Conservation (phyloP, 1,140 invertebrate genomes). For the Laupala kohalensis region DNA sequence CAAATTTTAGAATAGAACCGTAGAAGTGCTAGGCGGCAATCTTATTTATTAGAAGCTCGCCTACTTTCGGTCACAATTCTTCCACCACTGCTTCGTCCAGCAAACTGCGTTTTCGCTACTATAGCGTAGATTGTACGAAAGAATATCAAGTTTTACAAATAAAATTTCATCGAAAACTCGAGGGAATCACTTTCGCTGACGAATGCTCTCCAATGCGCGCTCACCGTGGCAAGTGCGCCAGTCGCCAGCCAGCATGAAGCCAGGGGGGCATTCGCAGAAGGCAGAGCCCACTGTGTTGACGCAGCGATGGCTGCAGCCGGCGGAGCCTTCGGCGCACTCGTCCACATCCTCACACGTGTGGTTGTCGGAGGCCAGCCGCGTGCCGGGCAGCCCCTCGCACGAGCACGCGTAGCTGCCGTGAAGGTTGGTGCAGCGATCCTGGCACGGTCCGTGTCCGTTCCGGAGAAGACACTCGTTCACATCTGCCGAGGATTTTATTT, state of each 20-base stretch:
- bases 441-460: constrained; percentile 52
- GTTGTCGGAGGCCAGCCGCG: constrained; percentile 41
- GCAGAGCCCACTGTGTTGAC: constrained; percentile 57
- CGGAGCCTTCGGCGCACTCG: constrained; percentile 36
- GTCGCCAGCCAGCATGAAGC: constrained; percentile 38
- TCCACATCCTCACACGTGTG: constrained; percentile 42
- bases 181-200: no score
- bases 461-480: constrained; percentile 45
- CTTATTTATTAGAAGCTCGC: no score
- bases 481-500: no score
- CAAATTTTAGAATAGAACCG: no score
- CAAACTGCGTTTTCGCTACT: no score
- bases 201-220: not conserved
- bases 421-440: constrained; percentile 49
- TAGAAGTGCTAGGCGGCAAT: no score
- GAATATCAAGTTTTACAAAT: no score
- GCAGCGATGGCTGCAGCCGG: constrained; percentile 32
- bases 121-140: no score
- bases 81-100: no score
- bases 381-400: constrained; percentile 41
- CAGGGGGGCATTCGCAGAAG: constrained; percentile 52
- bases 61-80: no score
- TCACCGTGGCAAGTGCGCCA: constrained; percentile 43
- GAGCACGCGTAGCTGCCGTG: constrained; percentile 44
- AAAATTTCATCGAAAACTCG: no score